Evolutionary conservation across 2,888 invertebrate genomes (phyloP), one percentile per base, ranked within the genome.

Genomic region (Limnephilus auricula): DNA sequence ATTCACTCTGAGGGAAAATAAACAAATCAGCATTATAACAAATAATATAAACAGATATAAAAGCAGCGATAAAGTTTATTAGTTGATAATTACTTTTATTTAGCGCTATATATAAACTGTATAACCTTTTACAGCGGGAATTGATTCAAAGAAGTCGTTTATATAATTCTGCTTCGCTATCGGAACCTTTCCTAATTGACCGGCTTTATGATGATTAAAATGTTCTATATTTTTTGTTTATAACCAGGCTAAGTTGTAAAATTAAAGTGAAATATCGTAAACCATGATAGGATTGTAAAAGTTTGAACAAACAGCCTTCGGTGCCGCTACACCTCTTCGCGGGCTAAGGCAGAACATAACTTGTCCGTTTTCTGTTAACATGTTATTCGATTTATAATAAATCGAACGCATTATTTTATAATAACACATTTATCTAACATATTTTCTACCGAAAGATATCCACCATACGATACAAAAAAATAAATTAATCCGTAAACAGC

Each of bases 201-300:
- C 86, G 90, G 79, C 78, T 91, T 89, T 91, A 85, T 85, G 90
- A 80, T 90, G 92, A 93, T 93, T 93, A 93, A 93, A 92, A 92
- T 93, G 92, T 92, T 91, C 89, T 79, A 89, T 87, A 91, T 92
- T 89, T 91, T 91, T 91, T 87, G 31, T 89, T 89, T 88, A 90
- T 84, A 78, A 79, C 79, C 88, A 87, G 79, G 90, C 37, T 84
- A 30, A 45, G 92, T 79, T 92, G 91, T 93, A 93, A 93, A 93
- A 93, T 90, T 91, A 91, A 90, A 93, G 92, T 91, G 92, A 93
- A 93, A 90, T 92, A 90, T 91, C 91, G 90, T 93, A 93, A 93
- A 93, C 86, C 80, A 82, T 89, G 90, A 92, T 92, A 90, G 92
- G 80, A 87, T 90, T 90, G 90, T 92, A 92, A 92, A 92, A 92